phyloP scores from a whole-genome alignment of 2,888 invertebrate genomes.

The Plusia festucae region DNA sequence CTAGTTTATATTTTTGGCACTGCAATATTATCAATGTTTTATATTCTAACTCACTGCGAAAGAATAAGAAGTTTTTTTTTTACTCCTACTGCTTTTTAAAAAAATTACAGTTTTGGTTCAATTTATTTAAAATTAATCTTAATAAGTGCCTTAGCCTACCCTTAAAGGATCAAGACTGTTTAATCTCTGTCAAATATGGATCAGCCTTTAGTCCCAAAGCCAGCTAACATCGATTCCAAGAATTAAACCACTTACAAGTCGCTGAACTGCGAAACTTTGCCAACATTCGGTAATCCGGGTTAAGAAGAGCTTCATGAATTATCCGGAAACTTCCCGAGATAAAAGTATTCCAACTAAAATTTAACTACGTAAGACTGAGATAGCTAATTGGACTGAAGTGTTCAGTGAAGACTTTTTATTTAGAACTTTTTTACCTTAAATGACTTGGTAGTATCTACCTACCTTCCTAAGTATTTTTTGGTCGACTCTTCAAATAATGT shows the following conservation, averaged over 20 bases:
- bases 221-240: slow-evolving; percentile 65
- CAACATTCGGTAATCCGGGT: slow-evolving; percentile 61
- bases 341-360: slow-evolving; percentile 58
- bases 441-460: no score
- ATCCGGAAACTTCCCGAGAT: slow-evolving; percentile 53
- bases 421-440: slow-evolving; percentile 21
- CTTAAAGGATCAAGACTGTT: neutral
- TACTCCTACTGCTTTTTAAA: no score
- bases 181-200: slow-evolving; percentile 5
- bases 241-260: slow-evolving; percentile 66
- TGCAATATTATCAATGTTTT: no score
- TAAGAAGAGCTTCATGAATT: slow-evolving; percentile 41
- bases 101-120: neutral
- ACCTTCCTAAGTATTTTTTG: no score
- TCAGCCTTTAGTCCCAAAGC: neutral
- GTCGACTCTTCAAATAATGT: no score
- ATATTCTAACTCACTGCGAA: no score
- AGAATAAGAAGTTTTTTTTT: no score
- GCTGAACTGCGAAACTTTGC: slow-evolving; percentile 67
- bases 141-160: neutral
- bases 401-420: slow-evolving; percentile 37
- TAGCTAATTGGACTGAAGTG: slow-evolving; percentile 39
- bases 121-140: neutral
- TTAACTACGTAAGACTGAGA: slow-evolving; percentile 34
- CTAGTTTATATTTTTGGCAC: no score